A percentile compares a stretch with the other conserved stretches of the same genome.
Evolutionary conservation across 2,113 vertebrate genomes (phyloP).

Genomic region (Engystomops pustulosus): DNA sequence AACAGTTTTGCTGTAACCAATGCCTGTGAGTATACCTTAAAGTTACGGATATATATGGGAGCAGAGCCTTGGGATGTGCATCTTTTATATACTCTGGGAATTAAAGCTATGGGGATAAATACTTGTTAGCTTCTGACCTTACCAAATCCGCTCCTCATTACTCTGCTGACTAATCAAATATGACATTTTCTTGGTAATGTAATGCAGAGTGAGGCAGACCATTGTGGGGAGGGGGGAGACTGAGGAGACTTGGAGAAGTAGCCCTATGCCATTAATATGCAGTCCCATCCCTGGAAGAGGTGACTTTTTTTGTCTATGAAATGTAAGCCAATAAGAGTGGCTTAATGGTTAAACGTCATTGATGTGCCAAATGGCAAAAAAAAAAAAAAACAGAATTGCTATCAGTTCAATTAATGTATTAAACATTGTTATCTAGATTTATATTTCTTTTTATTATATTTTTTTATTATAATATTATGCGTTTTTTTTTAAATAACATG

Average conservation of each 20-base stretch:
- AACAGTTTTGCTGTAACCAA: conserved; percentile 99
- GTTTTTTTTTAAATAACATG: no score
- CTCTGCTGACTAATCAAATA: conserved; percentile 69
- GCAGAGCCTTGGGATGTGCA: conserved; percentile 42
- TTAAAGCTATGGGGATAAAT: conserved; percentile 56
- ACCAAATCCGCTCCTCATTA: conserved; percentile 59
- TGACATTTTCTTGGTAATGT: conserved; percentile 67
- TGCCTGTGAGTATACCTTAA: conserved; percentile 90
- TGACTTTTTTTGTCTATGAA: not conserved
- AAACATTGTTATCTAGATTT: not conserved
- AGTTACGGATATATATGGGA: conserved; percentile 63
- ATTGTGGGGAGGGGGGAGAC: not conserved
- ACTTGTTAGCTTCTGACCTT: conserved; percentile 60
- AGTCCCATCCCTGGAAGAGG: conserved; percentile 7
- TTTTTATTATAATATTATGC: no score
- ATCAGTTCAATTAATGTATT: not conserved
- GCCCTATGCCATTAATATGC: conserved; percentile 13
- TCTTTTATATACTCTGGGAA: conserved; percentile 28
- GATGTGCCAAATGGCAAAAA: no score
- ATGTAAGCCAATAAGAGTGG: not conserved
- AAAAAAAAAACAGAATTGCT: no score
- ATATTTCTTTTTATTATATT: no score
- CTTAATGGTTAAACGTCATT: not conserved
- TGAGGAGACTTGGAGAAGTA: conserved; percentile 5
- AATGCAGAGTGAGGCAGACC: conserved; percentile 45